Conservation (phyloP, 2,888 invertebrate species). For the Polydesmus complanatus region DNA sequence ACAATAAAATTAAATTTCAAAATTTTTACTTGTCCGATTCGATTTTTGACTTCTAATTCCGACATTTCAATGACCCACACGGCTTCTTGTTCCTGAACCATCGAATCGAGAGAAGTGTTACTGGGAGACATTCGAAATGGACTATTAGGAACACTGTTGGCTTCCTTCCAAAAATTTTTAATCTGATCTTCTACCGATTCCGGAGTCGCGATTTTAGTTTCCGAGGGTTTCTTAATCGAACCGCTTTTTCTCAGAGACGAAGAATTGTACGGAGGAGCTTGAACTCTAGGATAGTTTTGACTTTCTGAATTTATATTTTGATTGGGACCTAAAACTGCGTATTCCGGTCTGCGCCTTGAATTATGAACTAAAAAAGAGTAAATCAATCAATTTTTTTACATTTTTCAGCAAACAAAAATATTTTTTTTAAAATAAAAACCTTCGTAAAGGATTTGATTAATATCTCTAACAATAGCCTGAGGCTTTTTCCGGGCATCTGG, state of each 20-base stretch:
- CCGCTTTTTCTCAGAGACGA: not conserved
- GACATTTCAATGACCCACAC: constrained; percentile 28
- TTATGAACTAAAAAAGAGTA: constrained; percentile 41
- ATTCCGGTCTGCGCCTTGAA: constrained; percentile 45
- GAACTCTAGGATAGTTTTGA: not conserved
- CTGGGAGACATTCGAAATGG: constrained; percentile 4
- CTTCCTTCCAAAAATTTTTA: too few species aligned
- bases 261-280: not conserved
- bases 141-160: too few species aligned
- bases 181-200: not conserved
- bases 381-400: not conserved
- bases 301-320: too few species aligned
- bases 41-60: constrained; percentile 45
- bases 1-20: constrained; percentile 5
- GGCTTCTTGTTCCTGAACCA: constrained; percentile 1
- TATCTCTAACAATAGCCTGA: constrained; percentile 71
- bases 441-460: constrained; percentile 62
- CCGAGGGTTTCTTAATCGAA: not conserved
- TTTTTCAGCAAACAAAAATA: too few species aligned
- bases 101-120: constrained; percentile 8
- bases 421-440: too few species aligned
- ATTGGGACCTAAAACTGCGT: constrained; percentile 37
- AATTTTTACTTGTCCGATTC: constrained; percentile 42
- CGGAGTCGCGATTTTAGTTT: not conserved
- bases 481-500: constrained; percentile 54